Percentiles rank a stretch among this genome's conserved stretches.
These are phyloP conservation scores for Sturmia bella DNA, from an alignment of 2,888 invertebrate genomes.

Conservation along the genomic window DNA sequence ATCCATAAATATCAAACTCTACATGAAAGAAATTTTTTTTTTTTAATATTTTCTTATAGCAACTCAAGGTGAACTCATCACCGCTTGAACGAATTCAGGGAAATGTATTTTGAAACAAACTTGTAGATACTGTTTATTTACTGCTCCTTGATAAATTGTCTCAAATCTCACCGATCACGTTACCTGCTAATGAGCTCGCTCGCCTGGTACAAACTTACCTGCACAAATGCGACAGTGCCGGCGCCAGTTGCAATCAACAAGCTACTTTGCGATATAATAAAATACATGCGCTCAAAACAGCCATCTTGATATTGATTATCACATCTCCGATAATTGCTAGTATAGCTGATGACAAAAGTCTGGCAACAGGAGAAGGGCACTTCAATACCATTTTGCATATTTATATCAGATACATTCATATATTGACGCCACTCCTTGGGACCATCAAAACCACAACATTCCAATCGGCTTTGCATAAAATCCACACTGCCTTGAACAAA, in stretches of 20 bases:
- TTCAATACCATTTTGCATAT: slow-evolving; percentile 75
- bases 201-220: slow-evolving; percentile 82
- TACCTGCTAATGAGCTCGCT: neutral
- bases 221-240: slow-evolving; percentile 89
- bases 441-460: slow-evolving; percentile 86
- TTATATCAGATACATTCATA: slow-evolving; percentile 70
- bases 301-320: slow-evolving; percentile 81
- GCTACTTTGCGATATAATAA: slow-evolving; percentile 87
- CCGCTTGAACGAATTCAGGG: no score
- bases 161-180: no score
- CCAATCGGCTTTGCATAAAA: slow-evolving; percentile 87
- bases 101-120: no score
- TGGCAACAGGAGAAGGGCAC: slow-evolving; percentile 85
- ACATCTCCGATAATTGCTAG: slow-evolving; percentile 74
- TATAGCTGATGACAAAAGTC: slow-evolving; percentile 72
- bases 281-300: slow-evolving; percentile 85
- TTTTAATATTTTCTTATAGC: no score
- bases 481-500: slow-evolving; percentile 87
- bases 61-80: no score
- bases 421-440: slow-evolving; percentile 85
- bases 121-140: no score
- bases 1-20: no score
- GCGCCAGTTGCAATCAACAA: slow-evolving; percentile 88
- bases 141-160: no score
- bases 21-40: no score